Evolutionary conservation across 2,797 vertebrate genomes (phyloP), one percentile per base, ranked within the genome.

Genomic region (Rhincodon typus): DNA sequence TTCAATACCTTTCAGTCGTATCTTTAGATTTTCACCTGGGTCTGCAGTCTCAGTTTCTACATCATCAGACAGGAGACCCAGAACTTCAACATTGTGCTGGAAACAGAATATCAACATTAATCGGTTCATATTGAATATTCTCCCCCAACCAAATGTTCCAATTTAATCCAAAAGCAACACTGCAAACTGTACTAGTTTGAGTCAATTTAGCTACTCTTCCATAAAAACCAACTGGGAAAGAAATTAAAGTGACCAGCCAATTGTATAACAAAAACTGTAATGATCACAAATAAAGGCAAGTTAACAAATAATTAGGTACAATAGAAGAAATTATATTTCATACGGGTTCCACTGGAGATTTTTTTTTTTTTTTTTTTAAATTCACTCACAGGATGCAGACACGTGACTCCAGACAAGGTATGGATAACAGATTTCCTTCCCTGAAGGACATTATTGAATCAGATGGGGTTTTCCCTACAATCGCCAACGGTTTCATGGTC

Each of bases 1-100:
- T 97, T 99, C 99, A 17, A 99, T 99, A 96, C 99, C 99, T 96
- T 99, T 99, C 96, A 99, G 98, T 95, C 99, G 97, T 96, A 99
- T 98, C 97, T 99, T 99, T 88, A 99, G 98, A 97, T 99, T 99
- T 97, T 99, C 99, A 17, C 99, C 99, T 0, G 99, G 98, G 19
- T 96, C 97, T 1, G 98, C 99, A 42, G 98, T 98, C 19, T 99
- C 99, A 0, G 99, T 99, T 97, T 99, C 99, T 96, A 99, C 98
- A 12, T 99, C 99, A 95, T 99, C 99, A 15, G 99, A 99, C 96
- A 99, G 98, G 96, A 99, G 98, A 96, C 98, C 98, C 97, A 99
- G 98, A 97, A 99, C 98, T 97, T 99, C 99, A 97, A 99, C 99
- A 0, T 98, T 98, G 97, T 99, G 99, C 99, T 99, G 97, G 87